phyloP scores from a whole-genome alignment of 2,113 vertebrate species.

The Engystomops pustulosus region DNA sequence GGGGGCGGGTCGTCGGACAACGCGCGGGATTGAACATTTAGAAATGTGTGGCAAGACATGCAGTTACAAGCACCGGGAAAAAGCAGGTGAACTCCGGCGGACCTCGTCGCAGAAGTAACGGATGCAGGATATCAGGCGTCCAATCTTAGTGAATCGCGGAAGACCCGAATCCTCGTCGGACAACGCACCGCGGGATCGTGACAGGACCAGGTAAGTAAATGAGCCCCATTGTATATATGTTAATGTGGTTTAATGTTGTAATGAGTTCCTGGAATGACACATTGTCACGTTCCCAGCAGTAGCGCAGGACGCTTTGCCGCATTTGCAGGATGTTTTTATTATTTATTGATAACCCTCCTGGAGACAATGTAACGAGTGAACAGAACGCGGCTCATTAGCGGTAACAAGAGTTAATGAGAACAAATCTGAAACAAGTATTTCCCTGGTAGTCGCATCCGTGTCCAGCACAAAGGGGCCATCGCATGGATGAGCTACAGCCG shows the following conservation, averaged over 20 bases:
- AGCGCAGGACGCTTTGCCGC: not conserved
- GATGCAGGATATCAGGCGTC: too few relatives aligned
- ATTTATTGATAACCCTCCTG: not conserved
- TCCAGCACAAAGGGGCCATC: slow-evolving; percentile 9
- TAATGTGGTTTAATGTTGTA: not conserved
- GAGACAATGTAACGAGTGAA: not conserved
- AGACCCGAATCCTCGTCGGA: too few relatives aligned
- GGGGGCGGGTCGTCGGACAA: too few relatives aligned
- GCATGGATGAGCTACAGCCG: slow-evolving; percentile 15
- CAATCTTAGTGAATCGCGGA: too few relatives aligned
- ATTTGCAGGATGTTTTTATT: not conserved
- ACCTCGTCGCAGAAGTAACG: too few relatives aligned
- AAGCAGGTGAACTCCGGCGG: too few relatives aligned
- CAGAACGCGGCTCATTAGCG: slow-evolving; percentile 11
- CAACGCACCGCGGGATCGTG: too few relatives aligned
- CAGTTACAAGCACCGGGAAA: too few relatives aligned
- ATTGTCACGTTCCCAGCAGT: not conserved
- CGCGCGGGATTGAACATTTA: too few relatives aligned
- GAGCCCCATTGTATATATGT: too few relatives aligned
- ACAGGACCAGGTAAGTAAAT: too few relatives aligned
- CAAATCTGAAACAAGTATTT: slow-evolving; percentile 37
- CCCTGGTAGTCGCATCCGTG: not conserved
- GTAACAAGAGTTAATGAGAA: slow-evolving; percentile 48
- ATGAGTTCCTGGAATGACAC: not conserved
- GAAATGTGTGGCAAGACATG: too few relatives aligned